Base-by-base conservation (phyloP, 2,888 invertebrate genomes). In the Ochropacha duplaris region DNA sequence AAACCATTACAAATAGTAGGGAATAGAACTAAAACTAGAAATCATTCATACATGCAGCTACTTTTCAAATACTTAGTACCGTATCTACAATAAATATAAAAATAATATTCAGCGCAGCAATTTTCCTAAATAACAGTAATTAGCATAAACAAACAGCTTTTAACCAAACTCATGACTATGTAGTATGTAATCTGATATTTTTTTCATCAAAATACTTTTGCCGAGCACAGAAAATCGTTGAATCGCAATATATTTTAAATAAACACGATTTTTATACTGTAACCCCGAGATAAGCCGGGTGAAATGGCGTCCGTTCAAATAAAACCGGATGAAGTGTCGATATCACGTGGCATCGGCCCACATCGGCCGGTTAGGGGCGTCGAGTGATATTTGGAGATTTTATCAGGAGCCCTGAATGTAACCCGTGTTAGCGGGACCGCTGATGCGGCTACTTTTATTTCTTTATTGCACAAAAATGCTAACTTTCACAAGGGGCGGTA, bases 391-490 rank as follows among this genome's bases (percentile, higher is more conserved):
- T 59, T 56, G 67, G 60, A 76, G 76, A 75, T 72, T 68, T 82
- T 87, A 86, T 86, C 86, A 68, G 62, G 31, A 31, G 31, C 31
- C 54, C 61, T 63, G 72, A 70, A 68, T 75, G 71, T 62, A 65
- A 71, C 75, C 76, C 73, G 76, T 76, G 79, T 78, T 73, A n/a
- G 36, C 36, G 36, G 36, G 36, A n/a, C 36, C n/a, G 71, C 90
- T 87, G 90, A 89, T 78, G 76, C 63, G 63, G 86, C 89, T 76
- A 78, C 82, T 85, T 88, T 86, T 86, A 86, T 83, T 87, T 86
- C 88, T 90, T 90, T 90, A 90, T 92, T 90, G 87, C 86, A 76
- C 72, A 87, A 89, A 91, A 90, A 91, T 87, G 89, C 88, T 85
- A 87, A 89, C 83, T 80, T 81, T 81, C 76, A 74, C 16, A 65